Base-by-base conservation (phyloP, 2,797 vertebrate species). In the Cephalopachus bancanus region DNA sequence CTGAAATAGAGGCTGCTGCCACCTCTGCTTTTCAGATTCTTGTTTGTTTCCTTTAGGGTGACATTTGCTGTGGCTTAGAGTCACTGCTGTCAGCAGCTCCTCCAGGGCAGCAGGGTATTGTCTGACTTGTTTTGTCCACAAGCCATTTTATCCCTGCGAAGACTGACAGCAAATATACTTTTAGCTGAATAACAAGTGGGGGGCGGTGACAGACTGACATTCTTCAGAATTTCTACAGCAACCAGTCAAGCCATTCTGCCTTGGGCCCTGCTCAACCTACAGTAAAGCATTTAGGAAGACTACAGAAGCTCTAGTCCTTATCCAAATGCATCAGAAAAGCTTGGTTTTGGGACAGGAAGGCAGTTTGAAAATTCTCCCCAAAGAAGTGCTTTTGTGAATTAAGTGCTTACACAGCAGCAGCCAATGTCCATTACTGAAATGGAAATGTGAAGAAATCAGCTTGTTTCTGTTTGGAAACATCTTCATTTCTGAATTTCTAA, bases 161-260 rank as follows among this genome's bases (percentile, higher is more conserved):
- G 81, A 80, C 59, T 97, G 95, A 98, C 95, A 96, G 95, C 51
- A 85, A 44, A 88, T 69, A 79, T 37, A 59, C 57, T 81, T 87
- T 51, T 57, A 7, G 80, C 75, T 92, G 95, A 94, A 96, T 93
- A 92, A 71, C 33, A 93, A 84, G 72, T 55, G 12, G 15, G 53
- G 51, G 79, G 4, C 26, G 37, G 8, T 67, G 92, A 86, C 85
- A 95, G 76, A 49, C 57, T 91, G 95, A 88, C 90, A 78, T 83
- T 95, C 87, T 86, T 91, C 71, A 65, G 65, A 96, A 69, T 94
- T 87, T 93, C 51, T 84, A 3, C 49, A 65, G 67, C 57, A 78
- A 76, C 76, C 62, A 64, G 69, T 94, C 86, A 84, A 79, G 79
- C 26, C 5, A 0, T 49, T 64, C 37, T 15, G 37, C 72, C 64